Base-by-base conservation (phyloP, 2,113 vertebrate species). In the Neomonachus schauinslandi region DNA sequence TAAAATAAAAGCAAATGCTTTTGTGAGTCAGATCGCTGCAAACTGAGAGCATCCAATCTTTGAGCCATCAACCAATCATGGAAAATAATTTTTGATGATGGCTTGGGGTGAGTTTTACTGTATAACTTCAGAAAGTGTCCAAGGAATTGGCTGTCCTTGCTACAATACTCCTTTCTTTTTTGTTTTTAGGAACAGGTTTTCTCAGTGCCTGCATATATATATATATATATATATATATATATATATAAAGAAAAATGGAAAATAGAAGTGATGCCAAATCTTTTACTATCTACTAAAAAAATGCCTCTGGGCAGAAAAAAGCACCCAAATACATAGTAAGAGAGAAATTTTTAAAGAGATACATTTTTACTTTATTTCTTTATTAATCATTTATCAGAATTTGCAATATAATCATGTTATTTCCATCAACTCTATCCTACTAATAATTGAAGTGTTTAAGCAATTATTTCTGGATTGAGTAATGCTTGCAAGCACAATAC, bases 341-440 rank as follows among this genome's bases (percentile, higher is more conserved):
- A 95, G 24, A 89, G 39, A 83, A 81, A 77, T 18, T 42, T 55
- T 59, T 94, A 22, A 71, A 82, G 28, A 91, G 39, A 55, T 3
- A 36, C 0, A 87, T 39, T 77, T 93, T 77, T 53, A 76, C n/a
- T 61, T 97, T 94, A 81, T 65, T 74, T 28, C 46, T 96, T 33
- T 22, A 92, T 81, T 69, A 67, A 49, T 72, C 46, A 82, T 31
- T 80, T 91, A 39, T 26, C 65, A 82, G 53, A 96, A 86, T 87
- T 28, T 93, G 2, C 55, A 95, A 83, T 55, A 67, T 13, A 83
- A 67, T 18, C 57, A 42, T 24, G 24, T 36, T 86, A 67, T 79
- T 94, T 74, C 89, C 42, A 93, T 91, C 57, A 81, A 74, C 14
- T 85, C 31, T 72, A 16, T 91, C 86, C 42, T 93, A 69, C 39